Evolutionary conservation across 2,113 vertebrate genomes (phyloP).

Genomic region (Lophius piscatorius): DNA sequence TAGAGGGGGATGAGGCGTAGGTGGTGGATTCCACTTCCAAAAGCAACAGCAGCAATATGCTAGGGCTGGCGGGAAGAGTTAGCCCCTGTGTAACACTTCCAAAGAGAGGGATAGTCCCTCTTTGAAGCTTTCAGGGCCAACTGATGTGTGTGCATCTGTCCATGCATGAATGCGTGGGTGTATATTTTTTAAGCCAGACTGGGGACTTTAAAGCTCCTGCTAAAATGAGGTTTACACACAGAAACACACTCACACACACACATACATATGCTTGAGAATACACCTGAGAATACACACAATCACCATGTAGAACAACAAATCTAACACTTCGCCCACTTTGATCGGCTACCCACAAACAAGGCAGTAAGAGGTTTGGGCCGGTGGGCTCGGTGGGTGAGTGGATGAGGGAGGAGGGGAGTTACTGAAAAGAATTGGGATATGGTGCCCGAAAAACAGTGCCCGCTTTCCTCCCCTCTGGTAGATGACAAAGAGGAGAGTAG

Average conservation of each 20-base stretch:
- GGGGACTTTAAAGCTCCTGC: conserved; percentile 48
- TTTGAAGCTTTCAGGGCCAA: conserved; percentile 57
- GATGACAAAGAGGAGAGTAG: conserved; percentile 66
- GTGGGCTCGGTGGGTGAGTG: conserved; percentile 19
- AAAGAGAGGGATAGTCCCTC: conserved; percentile 69
- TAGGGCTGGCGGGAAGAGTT: conserved; percentile 61
- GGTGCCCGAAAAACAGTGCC: conserved; percentile 44
- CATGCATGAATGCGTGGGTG: conserved; percentile 45
- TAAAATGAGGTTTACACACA: conserved; percentile 46
- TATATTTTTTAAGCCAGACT: conserved; percentile 50
- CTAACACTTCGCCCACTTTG: conserved; percentile 67
- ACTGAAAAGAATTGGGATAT: conserved; percentile 56
- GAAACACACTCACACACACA: conserved; percentile 22
- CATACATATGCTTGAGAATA: conserved; percentile 28
- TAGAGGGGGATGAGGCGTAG: conserved; percentile 18
- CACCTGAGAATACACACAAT: conserved; percentile 65
- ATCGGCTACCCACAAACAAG: conserved; percentile 66
- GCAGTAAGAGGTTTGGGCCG: not conserved
- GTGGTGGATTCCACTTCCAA: conserved; percentile 45
- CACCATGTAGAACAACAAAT: conserved; percentile 65
- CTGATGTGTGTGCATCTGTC: conserved; percentile 28
- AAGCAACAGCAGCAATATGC: conserved; percentile 66
- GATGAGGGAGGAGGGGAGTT: conserved; percentile 43
- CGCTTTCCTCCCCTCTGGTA: conserved; percentile 64
- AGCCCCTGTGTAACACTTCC: conserved; percentile 73